Evolutionary conservation across 2,888 invertebrate species (phyloP), one percentile per base, ranked within the genome.

Genomic region (Mesoligia furuncula): DNA sequence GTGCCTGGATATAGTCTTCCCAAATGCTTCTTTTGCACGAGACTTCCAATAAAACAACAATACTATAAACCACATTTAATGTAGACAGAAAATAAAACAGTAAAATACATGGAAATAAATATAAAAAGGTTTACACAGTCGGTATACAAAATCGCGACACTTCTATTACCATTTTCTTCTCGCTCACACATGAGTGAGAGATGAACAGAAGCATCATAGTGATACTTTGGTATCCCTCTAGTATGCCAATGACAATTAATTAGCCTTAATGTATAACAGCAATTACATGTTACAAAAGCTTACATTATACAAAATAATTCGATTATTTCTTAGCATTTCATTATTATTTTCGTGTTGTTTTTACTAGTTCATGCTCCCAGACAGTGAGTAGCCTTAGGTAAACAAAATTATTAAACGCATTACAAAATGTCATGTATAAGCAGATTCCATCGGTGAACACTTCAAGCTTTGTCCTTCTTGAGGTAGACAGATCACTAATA

Each of bases 401-500:
- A 45, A 75, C 15, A 54, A 61, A 54, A 65, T 59, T 42, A 69
- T 36, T n/a, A 54, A 76, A 71, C 39, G 66, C 73, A 72, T 75
- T 64, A 72, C 59, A 75, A 65, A 42, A 72, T 62, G 31, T 62
- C 51, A 42, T 71, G 24, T 66, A 27, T 59, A 77, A 74, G 77
- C 79, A 67, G 61, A 68, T 31, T 87, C 83, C 83, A 66, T 59
- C 72, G 79, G 61, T 77, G 86, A 69, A 62, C n/a, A 73, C 76
- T 75, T 65, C 70, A 77, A 80, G 79, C 78, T 67, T 72, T 36
- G 76, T 70, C 71, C 79, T 45, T 88, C 83, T 83, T 86, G 77
- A 79, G 24, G 68, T 78, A 71, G 80, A 79, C 79, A 84, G 80
- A 65, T 78, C 83, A 87, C 83, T 79, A 84, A 77, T 77, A 77